These are phyloP conservation scores for Eucidaris tribuloides DNA, from an alignment of 35 echinoderm and acorn worm species.

Conservation along the genomic window DNA sequence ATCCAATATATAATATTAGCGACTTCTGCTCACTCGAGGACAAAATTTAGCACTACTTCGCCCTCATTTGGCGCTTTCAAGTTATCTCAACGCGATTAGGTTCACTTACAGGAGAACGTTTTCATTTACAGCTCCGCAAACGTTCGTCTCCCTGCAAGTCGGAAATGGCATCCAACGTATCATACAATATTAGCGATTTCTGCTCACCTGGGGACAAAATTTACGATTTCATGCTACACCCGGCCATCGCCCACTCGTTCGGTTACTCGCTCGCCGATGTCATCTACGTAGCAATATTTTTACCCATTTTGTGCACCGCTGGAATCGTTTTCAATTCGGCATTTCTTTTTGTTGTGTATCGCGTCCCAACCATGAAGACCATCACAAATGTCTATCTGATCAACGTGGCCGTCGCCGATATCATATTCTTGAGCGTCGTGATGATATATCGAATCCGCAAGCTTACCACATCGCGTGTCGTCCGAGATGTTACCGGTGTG, in stretches of 20 bases:
- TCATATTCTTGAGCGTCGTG: constrained; percentile 53
- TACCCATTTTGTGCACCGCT: neutral
- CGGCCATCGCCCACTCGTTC: neutral
- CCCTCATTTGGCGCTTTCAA: too few relatives aligned
- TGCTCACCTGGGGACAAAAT: too few relatives aligned
- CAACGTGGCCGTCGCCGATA: constrained; percentile 66
- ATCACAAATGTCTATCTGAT: constrained; percentile 83
- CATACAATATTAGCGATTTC: too few relatives aligned
- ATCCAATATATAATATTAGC: too few relatives aligned
- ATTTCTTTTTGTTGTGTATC: constrained; percentile 69
- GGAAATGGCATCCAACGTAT: too few relatives aligned
- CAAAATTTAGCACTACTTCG: too few relatives aligned
- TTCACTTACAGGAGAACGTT: too few relatives aligned
- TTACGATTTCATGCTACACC: neutral
- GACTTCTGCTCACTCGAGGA: too few relatives aligned
- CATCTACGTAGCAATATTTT: neutral
- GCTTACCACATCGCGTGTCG: constrained; percentile 34
- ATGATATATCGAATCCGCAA: constrained; percentile 52
- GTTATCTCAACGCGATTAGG: too few relatives aligned
- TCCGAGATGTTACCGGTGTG: constrained; percentile 32
- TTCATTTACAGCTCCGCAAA: too few relatives aligned
- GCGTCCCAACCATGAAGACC: constrained; percentile 72
- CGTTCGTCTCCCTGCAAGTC: too few relatives aligned
- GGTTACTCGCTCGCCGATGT: neutral
- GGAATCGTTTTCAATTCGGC: neutral